Conservation (phyloP, 2,797 vertebrate species). For the Microhierax caerulescens region DNA sequence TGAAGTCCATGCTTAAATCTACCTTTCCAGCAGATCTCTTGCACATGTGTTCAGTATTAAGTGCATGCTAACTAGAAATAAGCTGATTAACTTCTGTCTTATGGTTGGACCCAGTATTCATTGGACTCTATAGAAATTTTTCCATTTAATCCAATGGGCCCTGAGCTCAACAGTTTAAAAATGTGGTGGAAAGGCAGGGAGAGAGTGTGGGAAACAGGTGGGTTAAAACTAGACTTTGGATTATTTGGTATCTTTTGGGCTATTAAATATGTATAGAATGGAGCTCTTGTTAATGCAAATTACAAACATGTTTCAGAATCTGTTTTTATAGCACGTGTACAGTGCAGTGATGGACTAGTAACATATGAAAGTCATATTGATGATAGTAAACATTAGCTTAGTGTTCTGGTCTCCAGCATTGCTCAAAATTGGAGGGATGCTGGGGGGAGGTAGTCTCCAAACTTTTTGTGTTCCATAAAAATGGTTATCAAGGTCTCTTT, state of each 20-base stretch:
- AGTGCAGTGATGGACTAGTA: constrained; percentile 25
- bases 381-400: constrained; percentile 10
- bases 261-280: constrained; percentile 33
- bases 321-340: constrained; percentile 18
- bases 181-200: neutral
- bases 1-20: neutral
- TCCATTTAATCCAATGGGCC: neutral
- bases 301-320: constrained; percentile 30
- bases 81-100: constrained; percentile 23
- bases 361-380: constrained; percentile 43
- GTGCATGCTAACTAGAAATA: constrained; percentile 29
- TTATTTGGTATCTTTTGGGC: neutral
- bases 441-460: neutral
- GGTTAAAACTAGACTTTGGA: neutral
- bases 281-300: constrained; percentile 33
- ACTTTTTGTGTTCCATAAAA: constrained; percentile 1
- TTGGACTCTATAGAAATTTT: neutral
- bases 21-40: neutral
- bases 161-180: neutral
- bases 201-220: constrained; percentile 17
- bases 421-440: neutral
- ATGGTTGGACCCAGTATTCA: neutral
- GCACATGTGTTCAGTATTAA: constrained; percentile 43
- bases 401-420: constrained; percentile 28
- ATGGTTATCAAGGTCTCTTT: constrained; percentile 19